Percentiles rank a stretch among this genome's conserved stretches.
These are phyloP conservation scores for Pyralis farinalis DNA, from an alignment of 2,888 invertebrate species.

Conservation along the genomic window DNA sequence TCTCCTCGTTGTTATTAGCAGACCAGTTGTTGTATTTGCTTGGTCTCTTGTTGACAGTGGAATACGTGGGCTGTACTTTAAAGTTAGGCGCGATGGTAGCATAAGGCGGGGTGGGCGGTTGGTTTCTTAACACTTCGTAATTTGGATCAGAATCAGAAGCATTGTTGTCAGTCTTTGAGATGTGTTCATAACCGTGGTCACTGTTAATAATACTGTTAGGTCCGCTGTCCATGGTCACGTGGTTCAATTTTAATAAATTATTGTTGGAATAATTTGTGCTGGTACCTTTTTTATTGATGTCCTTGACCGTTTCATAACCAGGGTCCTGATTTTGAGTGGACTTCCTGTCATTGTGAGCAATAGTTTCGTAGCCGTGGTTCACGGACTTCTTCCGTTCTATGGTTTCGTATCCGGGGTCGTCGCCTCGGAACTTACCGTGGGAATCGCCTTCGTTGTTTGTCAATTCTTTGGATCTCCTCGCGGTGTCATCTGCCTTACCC, in stretches of 20 bases:
- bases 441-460: constrained; percentile 34
- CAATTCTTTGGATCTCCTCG: constrained; percentile 49
- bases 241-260: constrained; percentile 53
- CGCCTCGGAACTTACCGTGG: constrained; percentile 52
- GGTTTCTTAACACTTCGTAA: constrained; percentile 87
- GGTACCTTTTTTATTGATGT: constrained; percentile 45
- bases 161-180: constrained; percentile 69
- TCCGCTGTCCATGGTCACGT: constrained; percentile 69
- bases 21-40: constrained; percentile 77
- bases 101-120: constrained; percentile 72
- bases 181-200: constrained; percentile 88
- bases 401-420: constrained; percentile 76
- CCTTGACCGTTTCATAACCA: constrained; percentile 83
- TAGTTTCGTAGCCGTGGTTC: constrained; percentile 83
- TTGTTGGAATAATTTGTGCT: constrained; percentile 49
- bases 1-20: constrained; percentile 71
- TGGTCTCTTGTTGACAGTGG: constrained; percentile 79
- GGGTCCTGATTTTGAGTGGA: constrained; percentile 77
- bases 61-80: constrained; percentile 74
- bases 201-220: constrained; percentile 82
- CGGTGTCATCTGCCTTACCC: constrained; percentile 53
- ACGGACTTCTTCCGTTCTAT: constrained; percentile 66
- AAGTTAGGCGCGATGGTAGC: constrained; percentile 69
- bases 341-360: constrained; percentile 63
- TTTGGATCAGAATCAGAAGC: constrained; percentile 87